phyloP scores from a whole-genome alignment of 2,113 vertebrate genomes.

The Oophaga pumilio region DNA sequence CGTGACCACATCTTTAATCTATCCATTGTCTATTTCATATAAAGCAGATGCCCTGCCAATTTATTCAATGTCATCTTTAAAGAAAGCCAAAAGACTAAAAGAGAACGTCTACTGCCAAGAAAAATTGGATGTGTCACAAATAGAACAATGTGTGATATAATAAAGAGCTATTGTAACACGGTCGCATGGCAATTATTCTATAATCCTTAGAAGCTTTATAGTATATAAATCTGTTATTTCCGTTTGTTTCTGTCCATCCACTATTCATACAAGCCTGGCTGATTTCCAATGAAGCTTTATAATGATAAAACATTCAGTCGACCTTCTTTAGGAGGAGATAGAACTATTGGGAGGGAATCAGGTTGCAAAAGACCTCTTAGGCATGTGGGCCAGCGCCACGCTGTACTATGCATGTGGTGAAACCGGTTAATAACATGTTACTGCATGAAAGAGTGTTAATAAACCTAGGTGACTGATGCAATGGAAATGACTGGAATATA shows the following conservation, averaged over 20 bases:
- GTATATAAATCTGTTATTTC: not conserved
- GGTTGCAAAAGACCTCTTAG: not conserved
- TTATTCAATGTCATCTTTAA: not conserved
- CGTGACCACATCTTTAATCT: too few relatives aligned
- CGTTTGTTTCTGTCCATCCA: not conserved
- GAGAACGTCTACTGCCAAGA: not conserved
- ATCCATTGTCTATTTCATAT: too few relatives aligned
- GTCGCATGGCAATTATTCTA: not conserved
- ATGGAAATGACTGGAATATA: not conserved
- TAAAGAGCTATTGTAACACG: not conserved
- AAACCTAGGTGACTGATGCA: not conserved
- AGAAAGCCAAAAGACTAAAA: not conserved
- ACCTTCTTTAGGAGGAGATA: not conserved
- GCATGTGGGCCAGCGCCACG: not conserved
- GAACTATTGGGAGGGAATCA: not conserved
- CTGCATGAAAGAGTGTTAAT: not conserved
- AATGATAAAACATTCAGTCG: not conserved
- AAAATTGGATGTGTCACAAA: not conserved
- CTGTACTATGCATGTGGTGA: slow-evolving; percentile 16
- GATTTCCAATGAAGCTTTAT: not conserved
- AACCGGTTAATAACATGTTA: slow-evolving; percentile 37
- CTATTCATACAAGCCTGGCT: not conserved
- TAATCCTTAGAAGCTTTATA: not conserved
- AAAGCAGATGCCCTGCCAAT: not conserved
- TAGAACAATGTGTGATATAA: not conserved